phyloP scores from a whole-genome alignment of 2,888 invertebrate genomes.

The Trissolcus japonicus region DNA sequence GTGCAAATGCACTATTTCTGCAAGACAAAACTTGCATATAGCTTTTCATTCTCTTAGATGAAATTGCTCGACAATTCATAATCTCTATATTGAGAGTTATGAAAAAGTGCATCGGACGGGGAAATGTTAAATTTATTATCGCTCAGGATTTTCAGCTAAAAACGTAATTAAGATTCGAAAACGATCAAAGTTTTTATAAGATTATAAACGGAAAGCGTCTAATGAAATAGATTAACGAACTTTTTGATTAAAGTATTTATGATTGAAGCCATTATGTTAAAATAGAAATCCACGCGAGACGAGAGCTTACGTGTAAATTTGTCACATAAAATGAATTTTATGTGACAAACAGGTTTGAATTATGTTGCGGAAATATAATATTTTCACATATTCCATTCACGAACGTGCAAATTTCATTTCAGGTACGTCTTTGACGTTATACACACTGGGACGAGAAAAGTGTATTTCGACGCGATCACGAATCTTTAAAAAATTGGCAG shows the following conservation, averaged over 20 bases:
- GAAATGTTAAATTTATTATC: slow-evolving; percentile 17
- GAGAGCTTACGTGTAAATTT: not conserved
- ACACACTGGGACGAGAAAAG: slow-evolving; percentile 22
- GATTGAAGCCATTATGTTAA: too few species aligned
- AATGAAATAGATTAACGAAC: too few species aligned
- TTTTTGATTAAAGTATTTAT: too few species aligned
- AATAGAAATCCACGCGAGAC: too few species aligned
- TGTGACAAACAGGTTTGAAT: slow-evolving; percentile 2
- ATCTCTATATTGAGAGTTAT: slow-evolving; percentile 28
- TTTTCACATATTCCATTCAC: slow-evolving; percentile 9
- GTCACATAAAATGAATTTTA: too few species aligned
- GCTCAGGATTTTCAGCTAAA: not conserved
- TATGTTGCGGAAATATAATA: slow-evolving; percentile 3
- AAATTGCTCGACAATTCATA: slow-evolving; percentile 46
- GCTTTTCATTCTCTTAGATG: slow-evolving; percentile 46
- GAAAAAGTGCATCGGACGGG: slow-evolving; percentile 9
- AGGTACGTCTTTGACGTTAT: slow-evolving; percentile 24
- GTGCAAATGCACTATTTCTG: slow-evolving; percentile 49
- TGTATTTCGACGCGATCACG: slow-evolving; percentile 40
- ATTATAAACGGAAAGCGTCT: too few species aligned
- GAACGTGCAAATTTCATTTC: slow-evolving; percentile 25
- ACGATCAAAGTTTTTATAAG: not conserved
- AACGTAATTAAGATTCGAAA: slow-evolving; percentile 10
- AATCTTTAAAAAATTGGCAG: slow-evolving; percentile 52
- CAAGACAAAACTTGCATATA: slow-evolving; percentile 55